Evolutionary conservation across 2,888 invertebrate species (phyloP).

Genomic region (Spodoptera littoralis): DNA sequence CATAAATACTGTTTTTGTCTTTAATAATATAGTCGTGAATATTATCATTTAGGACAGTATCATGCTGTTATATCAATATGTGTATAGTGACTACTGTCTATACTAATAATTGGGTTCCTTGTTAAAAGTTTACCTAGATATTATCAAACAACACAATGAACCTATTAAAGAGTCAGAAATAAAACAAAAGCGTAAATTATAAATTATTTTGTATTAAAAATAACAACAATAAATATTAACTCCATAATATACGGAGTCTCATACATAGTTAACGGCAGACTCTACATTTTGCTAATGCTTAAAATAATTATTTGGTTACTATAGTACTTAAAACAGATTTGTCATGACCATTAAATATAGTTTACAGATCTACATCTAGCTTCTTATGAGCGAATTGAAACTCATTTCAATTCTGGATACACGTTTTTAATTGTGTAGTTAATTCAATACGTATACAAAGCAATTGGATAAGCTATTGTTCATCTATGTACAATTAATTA

Average conservation of each 20-base stretch:
- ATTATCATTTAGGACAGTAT: slow-evolving; percentile 37
- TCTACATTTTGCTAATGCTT: slow-evolving; percentile 64
- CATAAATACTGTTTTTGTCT: no score
- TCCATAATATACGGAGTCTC: slow-evolving; percentile 85
- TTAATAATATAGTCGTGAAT: slow-evolving; percentile 5
- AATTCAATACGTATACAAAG: slow-evolving; percentile 6
- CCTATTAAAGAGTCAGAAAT: slow-evolving; percentile 24
- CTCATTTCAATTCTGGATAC: slow-evolving; percentile 11
- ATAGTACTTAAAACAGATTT: slow-evolving; percentile 70
- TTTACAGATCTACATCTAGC: slow-evolving; percentile 62
- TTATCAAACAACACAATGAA: neutral
- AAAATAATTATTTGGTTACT: slow-evolving; percentile 74
- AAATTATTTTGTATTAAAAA: slow-evolving; percentile 70
- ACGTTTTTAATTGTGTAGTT: slow-evolving; percentile 19
- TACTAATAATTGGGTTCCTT: slow-evolving; percentile 7
- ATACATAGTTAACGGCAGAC: slow-evolving; percentile 49
- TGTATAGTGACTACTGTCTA: slow-evolving; percentile 1
- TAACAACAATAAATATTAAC: slow-evolving; percentile 81
- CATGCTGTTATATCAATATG: slow-evolving; percentile 35
- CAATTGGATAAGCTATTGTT: slow-evolving; percentile 36
- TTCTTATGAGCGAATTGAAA: slow-evolving; percentile 24
- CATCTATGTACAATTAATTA: slow-evolving; percentile 40
- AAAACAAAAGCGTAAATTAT: slow-evolving; percentile 36
- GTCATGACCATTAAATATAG: slow-evolving; percentile 76
- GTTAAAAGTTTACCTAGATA: slow-evolving; percentile 3